These are phyloP conservation scores for Jordanella pulchra DNA, from an alignment of 2,797 vertebrate species.

Conservation along the genomic window DNA sequence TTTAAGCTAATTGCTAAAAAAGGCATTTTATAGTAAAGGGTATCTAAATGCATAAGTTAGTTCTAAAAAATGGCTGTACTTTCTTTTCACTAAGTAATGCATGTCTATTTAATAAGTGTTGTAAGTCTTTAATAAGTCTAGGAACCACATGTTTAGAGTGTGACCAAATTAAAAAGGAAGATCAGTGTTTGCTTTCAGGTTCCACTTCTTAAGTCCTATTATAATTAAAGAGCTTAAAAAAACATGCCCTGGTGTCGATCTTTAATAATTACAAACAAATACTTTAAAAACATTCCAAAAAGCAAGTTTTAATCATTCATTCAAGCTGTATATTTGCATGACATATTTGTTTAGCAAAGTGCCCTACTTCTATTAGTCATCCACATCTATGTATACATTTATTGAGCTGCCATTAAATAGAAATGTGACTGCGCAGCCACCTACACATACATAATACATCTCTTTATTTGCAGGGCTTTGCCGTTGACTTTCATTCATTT, in stretches of 20 bases:
- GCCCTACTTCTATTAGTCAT: constrained; percentile 25
- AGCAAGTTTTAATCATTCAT: constrained; percentile 10
- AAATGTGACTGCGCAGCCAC: constrained; percentile 7
- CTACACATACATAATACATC: constrained; percentile 11
- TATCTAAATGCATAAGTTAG: no score
- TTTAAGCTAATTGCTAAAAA: no score
- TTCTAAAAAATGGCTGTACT: no score
- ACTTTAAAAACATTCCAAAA: constrained; percentile 18
- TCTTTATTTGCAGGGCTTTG: no score
- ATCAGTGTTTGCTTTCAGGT: neutral
- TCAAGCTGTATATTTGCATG: constrained; percentile 12
- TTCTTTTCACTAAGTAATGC: no score
- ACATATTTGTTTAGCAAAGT: constrained; percentile 24
- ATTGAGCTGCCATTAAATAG: constrained; percentile 3
- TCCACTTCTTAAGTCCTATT: neutral
- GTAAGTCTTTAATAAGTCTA: no score
- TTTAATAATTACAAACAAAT: constrained; percentile 15
- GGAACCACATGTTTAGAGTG: no score
- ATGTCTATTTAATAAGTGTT: no score
- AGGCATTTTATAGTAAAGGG: no score
- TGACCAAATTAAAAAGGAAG: neutral
- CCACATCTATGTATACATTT: constrained; percentile 10
- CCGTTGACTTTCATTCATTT: no score
- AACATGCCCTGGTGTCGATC: neutral
- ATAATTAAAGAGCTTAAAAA: neutral